These are phyloP conservation scores for Dendroctonus ponderosae DNA, from an alignment of 1,140 invertebrate genomes.

Conservation along the genomic window DNA sequence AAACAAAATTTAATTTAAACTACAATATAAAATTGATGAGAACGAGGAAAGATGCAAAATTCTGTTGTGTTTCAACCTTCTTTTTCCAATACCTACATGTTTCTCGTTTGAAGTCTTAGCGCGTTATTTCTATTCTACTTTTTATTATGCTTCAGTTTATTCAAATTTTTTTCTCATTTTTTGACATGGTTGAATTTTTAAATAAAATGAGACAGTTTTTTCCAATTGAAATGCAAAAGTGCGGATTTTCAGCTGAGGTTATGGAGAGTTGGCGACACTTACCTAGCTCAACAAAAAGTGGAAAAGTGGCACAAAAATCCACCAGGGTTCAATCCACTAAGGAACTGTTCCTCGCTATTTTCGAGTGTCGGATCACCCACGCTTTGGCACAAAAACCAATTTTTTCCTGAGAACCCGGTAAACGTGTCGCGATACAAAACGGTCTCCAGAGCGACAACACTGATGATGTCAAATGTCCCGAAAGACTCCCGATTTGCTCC, in stretches of 20 bases:
- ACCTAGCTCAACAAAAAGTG: constrained; percentile 26
- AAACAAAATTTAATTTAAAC: too few relatives aligned
- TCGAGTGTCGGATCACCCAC: constrained; percentile 28
- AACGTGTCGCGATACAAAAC: constrained; percentile 26
- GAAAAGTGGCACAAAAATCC: constrained; percentile 43
- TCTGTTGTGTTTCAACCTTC: too few relatives aligned
- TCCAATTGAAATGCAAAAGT: too few relatives aligned
- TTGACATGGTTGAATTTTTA: too few relatives aligned
- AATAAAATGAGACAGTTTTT: too few relatives aligned
- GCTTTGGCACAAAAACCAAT: constrained; percentile 2
- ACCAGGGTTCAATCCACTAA: constrained; percentile 22
- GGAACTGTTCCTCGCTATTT: constrained; percentile 1
- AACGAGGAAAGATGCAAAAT: too few relatives aligned
- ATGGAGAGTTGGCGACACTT: neutral
- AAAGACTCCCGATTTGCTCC: constrained; percentile 37
- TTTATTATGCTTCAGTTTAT: too few relatives aligned
- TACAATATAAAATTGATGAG: too few relatives aligned
- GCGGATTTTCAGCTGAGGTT: neutral
- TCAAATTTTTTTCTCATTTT: too few relatives aligned
- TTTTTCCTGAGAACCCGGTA: constrained; percentile 9
- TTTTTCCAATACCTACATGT: too few relatives aligned
- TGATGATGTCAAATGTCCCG: constrained; percentile 34
- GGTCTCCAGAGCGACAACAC: constrained; percentile 30
- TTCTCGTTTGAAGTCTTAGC: too few relatives aligned
- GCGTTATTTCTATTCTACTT: too few relatives aligned